phyloP scores from a whole-genome alignment of 2,797 vertebrate species.

The Lagocephalus sceleratus region DNA sequence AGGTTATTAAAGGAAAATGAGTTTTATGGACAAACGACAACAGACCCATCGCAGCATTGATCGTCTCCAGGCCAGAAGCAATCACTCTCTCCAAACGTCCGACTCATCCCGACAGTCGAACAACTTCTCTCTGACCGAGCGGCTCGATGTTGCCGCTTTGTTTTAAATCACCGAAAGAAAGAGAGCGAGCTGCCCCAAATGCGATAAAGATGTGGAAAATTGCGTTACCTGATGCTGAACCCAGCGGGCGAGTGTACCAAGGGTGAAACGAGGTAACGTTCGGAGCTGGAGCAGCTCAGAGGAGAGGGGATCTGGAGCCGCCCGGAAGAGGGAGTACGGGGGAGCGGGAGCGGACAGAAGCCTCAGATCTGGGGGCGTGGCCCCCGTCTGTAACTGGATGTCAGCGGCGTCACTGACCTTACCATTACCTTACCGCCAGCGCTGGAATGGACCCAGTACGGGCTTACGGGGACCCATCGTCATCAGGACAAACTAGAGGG shows the following conservation, averaged over 20 bases:
- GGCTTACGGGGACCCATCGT: constrained; percentile 29
- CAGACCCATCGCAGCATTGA: too few relatives aligned
- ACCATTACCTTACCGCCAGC: neutral
- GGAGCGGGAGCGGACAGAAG: constrained; percentile 61
- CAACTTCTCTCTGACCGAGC: too few relatives aligned
- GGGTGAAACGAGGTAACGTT: constrained; percentile 49
- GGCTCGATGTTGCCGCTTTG: too few relatives aligned
- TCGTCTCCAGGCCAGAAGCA: too few relatives aligned
- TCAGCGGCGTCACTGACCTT: neutral
- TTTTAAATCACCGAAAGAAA: neutral
- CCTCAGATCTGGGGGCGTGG: constrained; percentile 60
- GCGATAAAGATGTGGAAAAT: constrained; percentile 21
- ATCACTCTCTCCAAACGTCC: too few relatives aligned
- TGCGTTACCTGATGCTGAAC: constrained; percentile 54
- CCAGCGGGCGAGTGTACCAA: constrained; percentile 10
- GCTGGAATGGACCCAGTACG: constrained; percentile 5
- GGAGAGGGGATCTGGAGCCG: constrained; percentile 31
- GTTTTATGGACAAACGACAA: too few relatives aligned
- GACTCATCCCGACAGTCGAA: too few relatives aligned
- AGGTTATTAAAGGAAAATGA: too few relatives aligned
- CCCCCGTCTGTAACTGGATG: too few relatives aligned
- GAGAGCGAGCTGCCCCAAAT: constrained; percentile 6
- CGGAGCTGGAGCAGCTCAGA: constrained; percentile 36
- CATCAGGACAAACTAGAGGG: constrained; percentile 36
- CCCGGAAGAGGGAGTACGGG: constrained; percentile 33